phyloP scores from a whole-genome alignment of 2,113 vertebrate genomes.

The Dasyornis broadbenti region DNA sequence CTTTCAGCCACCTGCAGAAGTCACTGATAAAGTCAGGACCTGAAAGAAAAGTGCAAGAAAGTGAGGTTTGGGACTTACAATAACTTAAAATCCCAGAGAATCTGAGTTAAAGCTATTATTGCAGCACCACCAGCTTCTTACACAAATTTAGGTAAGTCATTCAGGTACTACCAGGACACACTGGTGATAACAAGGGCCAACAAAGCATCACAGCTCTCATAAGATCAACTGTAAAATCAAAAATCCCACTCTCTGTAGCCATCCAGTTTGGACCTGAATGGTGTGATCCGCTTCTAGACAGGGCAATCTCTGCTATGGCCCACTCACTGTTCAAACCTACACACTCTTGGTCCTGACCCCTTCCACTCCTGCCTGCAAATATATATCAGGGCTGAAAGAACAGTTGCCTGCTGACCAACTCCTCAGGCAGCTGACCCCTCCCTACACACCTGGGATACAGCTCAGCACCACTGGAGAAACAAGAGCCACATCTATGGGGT shows the following conservation, averaged over 20 bases:
- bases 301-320: background rate
- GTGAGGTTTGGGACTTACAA: rapidly evolving
- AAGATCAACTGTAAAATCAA: background rate
- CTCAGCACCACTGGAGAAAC: background rate
- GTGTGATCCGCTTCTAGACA: background rate
- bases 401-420: rapidly evolving
- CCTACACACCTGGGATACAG: background rate
- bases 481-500: background rate
- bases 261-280: background rate
- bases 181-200: background rate
- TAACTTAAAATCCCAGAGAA: background rate
- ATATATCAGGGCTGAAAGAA: background rate
- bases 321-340: background rate
- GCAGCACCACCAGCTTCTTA: background rate
- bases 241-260: background rate
- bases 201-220: background rate
- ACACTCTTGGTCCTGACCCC: background rate
- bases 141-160: background rate
- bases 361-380: background rate
- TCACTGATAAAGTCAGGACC: background rate
- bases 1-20: background rate
- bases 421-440: background rate
- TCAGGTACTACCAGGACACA: background rate
- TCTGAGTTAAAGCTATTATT: background rate
- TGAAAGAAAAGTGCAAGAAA: background rate